Conservation (phyloP, 2,888 invertebrate species). For the Cheilosia vulpina region DNA sequence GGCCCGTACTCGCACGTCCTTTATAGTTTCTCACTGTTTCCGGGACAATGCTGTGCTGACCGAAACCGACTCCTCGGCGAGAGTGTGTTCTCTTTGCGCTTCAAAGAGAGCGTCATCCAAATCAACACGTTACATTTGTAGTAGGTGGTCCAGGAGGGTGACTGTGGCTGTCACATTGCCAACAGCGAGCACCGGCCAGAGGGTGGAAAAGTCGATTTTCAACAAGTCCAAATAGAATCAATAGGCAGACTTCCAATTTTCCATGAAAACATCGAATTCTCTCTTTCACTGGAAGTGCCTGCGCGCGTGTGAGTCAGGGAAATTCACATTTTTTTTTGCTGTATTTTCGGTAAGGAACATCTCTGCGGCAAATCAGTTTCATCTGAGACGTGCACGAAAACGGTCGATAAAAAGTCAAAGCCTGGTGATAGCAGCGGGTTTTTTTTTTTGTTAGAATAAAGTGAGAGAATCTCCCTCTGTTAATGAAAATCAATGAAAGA, state of each 20-base stretch:
- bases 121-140: constrained; percentile 70
- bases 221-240: constrained; percentile 64
- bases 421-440: constrained; percentile 46
- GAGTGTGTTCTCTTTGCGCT: constrained; percentile 24
- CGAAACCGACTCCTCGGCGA: constrained; percentile 6
- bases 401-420: constrained; percentile 79
- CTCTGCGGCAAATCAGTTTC: constrained; percentile 81
- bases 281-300: constrained; percentile 57
- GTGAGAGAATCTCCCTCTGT: neutral
- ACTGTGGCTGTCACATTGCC: constrained; percentile 11
- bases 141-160: constrained; percentile 30
- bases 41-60: constrained; percentile 21
- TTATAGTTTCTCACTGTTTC: constrained; percentile 32
- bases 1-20: constrained; percentile 20
- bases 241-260: constrained; percentile 21
- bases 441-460: neutral
- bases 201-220: constrained; percentile 64
- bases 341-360: constrained; percentile 78
- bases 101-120: constrained; percentile 43
- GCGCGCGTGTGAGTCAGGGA: constrained; percentile 22
- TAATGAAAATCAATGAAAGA: constrained; percentile 4
- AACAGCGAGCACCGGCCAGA: neutral
- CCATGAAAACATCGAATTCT: constrained; percentile 56
- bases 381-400: constrained; percentile 82
- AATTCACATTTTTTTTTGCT: constrained; percentile 7